Evolutionary conservation across 2,113 vertebrate genomes (phyloP).

Genomic region (Genyomyrus donnyi): DNA sequence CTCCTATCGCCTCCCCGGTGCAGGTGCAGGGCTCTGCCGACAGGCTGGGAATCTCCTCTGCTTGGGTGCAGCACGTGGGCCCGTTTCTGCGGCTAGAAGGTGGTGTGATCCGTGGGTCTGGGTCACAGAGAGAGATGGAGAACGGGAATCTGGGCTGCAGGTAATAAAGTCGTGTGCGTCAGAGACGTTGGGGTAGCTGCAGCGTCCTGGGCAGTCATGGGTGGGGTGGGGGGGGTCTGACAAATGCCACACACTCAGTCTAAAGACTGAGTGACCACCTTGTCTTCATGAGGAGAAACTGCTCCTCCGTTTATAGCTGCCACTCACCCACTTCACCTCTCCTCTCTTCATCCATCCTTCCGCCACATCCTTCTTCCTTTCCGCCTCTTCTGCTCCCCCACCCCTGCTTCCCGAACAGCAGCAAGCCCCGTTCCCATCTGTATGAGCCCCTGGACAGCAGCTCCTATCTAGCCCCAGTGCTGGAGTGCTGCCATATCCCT

Average conservation of each 20-base stretch:
- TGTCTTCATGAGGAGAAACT: not conserved
- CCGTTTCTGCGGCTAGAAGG: not conserved
- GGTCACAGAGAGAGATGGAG: not conserved
- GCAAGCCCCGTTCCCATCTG: slow-evolving; percentile 35
- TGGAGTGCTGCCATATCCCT: slow-evolving; percentile 31
- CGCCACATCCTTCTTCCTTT: not conserved
- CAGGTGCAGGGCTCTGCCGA: too few species aligned
- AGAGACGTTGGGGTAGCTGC: not conserved
- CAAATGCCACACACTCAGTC: not conserved
- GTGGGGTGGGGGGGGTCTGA: not conserved
- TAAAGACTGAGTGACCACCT: not conserved
- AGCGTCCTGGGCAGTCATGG: too few species aligned
- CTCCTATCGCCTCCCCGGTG: too few species aligned
- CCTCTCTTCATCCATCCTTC: not conserved
- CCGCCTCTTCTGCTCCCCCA: not conserved
- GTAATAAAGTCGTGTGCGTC: not conserved
- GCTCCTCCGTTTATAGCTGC: not conserved
- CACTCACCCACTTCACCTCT: not conserved
- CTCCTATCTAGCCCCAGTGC: slow-evolving; percentile 25
- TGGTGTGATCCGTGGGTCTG: not conserved
- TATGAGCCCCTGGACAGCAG: slow-evolving; percentile 38
- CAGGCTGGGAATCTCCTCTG: not conserved
- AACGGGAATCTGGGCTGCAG: not conserved
- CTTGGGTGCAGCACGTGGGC: not conserved
- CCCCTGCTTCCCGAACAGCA: slow-evolving; percentile 11